Percentiles rank a stretch among this genome's conserved stretches.
Evolutionary conservation across 1,140 invertebrate species (phyloP).

Genomic region (Ceratina japonica): DNA sequence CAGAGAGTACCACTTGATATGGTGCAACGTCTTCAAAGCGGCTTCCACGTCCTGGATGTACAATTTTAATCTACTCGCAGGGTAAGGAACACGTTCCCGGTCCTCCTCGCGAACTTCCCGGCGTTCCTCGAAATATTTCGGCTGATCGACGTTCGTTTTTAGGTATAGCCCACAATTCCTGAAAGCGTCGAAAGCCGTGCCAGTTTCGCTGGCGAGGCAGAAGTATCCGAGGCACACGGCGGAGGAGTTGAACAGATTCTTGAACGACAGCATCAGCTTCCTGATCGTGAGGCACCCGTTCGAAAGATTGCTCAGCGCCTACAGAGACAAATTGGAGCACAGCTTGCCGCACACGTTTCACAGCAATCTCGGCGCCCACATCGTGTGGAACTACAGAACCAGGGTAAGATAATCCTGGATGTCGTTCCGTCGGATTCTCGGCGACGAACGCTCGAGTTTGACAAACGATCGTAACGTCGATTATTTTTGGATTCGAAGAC

Average conservation of each 20-base stretch:
- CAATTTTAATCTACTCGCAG: conserved; percentile 91
- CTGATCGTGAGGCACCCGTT: conserved; percentile 94
- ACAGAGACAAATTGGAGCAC: conserved; percentile 92
- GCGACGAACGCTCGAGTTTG: too few species aligned
- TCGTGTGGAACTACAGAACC: conserved; percentile 86
- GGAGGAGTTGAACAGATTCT: conserved; percentile 83
- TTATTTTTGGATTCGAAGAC: conserved; percentile 70
- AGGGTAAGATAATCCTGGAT: conserved; percentile 71
- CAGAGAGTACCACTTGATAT: conserved; percentile 88
- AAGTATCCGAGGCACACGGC: conserved; percentile 87
- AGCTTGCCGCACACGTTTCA: conserved; percentile 90
- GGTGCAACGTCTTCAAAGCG: conserved; percentile 93
- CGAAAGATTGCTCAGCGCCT: conserved; percentile 92
- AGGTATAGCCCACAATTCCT: conserved; percentile 87
- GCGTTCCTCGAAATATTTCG: not conserved
- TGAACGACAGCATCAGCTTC: conserved; percentile 87
- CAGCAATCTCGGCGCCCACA: conserved; percentile 87
- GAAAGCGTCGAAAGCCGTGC: conserved; percentile 87
- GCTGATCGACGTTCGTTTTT: conserved; percentile 43
- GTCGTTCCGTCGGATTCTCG: too few species aligned
- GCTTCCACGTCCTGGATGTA: conserved; percentile 94
- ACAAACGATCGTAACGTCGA: too few species aligned
- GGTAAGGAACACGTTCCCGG: conserved; percentile 74
- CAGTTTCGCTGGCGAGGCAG: conserved; percentile 87
- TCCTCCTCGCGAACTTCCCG: too few species aligned